Evolutionary conservation across 2,113 vertebrate genomes (phyloP).

Genomic region (Vulpes vulpes): DNA sequence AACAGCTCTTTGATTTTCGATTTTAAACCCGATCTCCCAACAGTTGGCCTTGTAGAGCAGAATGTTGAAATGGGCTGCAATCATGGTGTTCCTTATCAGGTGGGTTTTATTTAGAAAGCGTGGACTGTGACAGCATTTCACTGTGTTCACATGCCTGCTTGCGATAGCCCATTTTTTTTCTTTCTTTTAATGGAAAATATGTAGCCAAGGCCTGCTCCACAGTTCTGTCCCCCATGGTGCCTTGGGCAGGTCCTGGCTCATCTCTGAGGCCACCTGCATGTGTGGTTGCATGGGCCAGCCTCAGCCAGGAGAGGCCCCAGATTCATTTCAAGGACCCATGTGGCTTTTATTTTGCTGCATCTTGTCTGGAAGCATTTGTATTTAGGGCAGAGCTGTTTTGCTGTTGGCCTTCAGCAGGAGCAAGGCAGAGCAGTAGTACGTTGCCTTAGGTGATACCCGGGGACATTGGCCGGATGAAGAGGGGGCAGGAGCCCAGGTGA

Average conservation of each 20-base stretch:
- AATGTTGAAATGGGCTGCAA: slow-evolving; percentile 55
- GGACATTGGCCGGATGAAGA: not conserved
- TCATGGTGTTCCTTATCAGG: slow-evolving; percentile 46
- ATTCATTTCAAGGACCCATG: not conserved
- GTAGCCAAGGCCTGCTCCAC: not conserved
- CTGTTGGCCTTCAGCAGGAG: not conserved
- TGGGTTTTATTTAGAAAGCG: slow-evolving; percentile 72
- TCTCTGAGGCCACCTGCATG: not conserved
- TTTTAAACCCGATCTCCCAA: slow-evolving; percentile 74
- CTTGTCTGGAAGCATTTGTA: not conserved
- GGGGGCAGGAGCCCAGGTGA: not conserved
- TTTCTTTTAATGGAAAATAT: not conserved
- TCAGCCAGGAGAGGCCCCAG: not conserved
- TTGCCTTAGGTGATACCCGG: rapidly evolving
- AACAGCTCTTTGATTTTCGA: slow-evolving; percentile 80
- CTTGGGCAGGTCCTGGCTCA: not conserved
- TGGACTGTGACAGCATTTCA: slow-evolving; percentile 14
- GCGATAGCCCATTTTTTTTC: not conserved
- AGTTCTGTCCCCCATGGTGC: not conserved
- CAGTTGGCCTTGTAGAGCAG: slow-evolving; percentile 45
- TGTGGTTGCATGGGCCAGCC: too few species aligned
- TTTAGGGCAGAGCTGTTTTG: not conserved
- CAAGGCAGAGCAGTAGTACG: not conserved
- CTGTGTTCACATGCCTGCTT: not conserved
- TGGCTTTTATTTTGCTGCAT: not conserved